A percentile compares a stretch with the other conserved stretches of the same genome.
phyloP scores from a whole-genome alignment of 2,113 vertebrate genomes.

The Arvicanthis niloticus region DNA sequence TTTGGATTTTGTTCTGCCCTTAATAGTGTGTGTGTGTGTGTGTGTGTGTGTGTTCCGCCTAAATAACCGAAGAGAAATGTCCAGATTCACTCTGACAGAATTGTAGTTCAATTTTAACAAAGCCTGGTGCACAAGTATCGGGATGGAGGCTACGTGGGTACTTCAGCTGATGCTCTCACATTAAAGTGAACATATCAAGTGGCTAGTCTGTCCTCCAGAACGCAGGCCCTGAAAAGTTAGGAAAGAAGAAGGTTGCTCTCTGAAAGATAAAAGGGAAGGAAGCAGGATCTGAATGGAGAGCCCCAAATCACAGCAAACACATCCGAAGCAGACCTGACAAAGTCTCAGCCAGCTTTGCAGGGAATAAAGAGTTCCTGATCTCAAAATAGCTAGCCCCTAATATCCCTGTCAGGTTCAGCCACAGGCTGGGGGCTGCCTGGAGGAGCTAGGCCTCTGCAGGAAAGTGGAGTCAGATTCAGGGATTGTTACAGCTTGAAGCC shows the following conservation, averaged over 20 bases:
- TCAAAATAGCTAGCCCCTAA: background rate
- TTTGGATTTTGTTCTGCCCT: slow-evolving; percentile 12
- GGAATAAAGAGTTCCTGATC: background rate
- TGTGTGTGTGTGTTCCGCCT: background rate
- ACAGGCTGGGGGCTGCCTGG: background rate
- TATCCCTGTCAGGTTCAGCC: background rate
- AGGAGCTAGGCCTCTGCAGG: background rate
- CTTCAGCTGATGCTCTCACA: background rate
- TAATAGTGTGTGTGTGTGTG: background rate
- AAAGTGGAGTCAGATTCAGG: background rate
- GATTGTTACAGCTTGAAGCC: background rate
- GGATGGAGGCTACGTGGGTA: background rate
- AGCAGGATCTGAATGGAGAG: background rate
- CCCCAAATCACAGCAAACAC: background rate
- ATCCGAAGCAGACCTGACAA: background rate
- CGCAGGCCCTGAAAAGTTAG: background rate
- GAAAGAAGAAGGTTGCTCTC: background rate
- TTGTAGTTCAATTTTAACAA: slow-evolving; percentile 27
- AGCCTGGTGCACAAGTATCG: background rate
- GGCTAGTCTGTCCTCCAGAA: background rate
- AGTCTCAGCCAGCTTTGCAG: background rate
- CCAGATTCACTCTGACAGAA: slow-evolving; percentile 47
- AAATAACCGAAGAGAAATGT: slow-evolving; percentile 56
- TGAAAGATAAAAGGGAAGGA: background rate
- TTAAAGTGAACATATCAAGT: background rate